Base-by-base conservation (phyloP, 2,888 invertebrate genomes). In the Bellardia bayeri region DNA sequence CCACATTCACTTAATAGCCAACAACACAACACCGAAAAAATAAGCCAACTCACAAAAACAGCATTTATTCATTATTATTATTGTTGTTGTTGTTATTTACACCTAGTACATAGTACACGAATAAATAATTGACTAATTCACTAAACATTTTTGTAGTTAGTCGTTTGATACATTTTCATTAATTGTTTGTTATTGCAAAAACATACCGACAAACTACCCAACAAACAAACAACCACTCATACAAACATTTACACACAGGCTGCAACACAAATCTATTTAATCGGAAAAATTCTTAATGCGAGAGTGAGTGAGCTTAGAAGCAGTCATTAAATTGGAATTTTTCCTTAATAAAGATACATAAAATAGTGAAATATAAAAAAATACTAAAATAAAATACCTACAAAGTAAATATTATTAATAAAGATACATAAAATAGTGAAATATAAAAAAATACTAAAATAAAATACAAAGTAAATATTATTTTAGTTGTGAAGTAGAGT, bases 41-140 rank as follows among this genome's bases (percentile, higher is more conserved):
- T 14, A 74, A 85, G 9, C 16, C 74, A 68, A 81, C 81, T 81
- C 82, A 85, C 66, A 81, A 72, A 74, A 80, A 45, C 51, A 76
- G 64, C 64, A 75, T 80, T 69, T 23, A 23, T 23, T 54, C 37
- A 33, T 51, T 78, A 13, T 16, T 69, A 23, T 68, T 49, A 45
- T 64, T 64, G 45, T 63, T 68, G 33, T 23, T 68, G 40, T 56
- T 66, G 23, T 78, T 78, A 61, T 72, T 79, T 84, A 66, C 66
- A 78, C 64, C 30, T 78, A 8, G 3, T 37, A 49, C 16, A 61
- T 49, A 61, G 23, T 23, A 40, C 3, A 33, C 9, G 1, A n/a
- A 37, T 37, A 63, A 82, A 13, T 68, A 49, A 49, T 64, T 54
- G 5, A 51, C 16, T 42, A 45, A 64, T 8, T 72, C 58, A 37